Percentiles rank a stretch among this genome's conserved stretches.
phyloP scores from a whole-genome alignment of 2,888 invertebrate genomes.

The Choristoneura rosaceana region DNA sequence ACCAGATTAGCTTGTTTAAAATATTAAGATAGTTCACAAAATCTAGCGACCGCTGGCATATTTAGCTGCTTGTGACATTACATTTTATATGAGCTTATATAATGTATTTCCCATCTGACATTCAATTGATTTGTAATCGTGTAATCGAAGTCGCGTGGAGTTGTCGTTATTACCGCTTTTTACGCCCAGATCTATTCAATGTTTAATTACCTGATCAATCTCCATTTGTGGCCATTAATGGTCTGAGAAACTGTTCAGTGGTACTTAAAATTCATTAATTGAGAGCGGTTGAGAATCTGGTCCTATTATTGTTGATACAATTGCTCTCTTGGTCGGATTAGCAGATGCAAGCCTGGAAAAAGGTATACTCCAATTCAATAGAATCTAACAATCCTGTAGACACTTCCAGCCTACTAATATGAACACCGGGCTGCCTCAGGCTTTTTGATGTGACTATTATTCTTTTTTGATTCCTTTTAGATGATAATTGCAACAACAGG shows the following conservation, averaged over 20 bases:
- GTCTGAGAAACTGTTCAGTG: conserved; percentile 8
- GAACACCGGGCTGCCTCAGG: too few relatives aligned
- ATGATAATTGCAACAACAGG: too few relatives aligned
- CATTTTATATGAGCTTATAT: neutral
- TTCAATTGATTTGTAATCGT: conserved; percentile 12
- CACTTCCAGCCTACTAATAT: too few relatives aligned
- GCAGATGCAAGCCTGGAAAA: neutral
- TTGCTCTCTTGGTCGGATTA: neutral
- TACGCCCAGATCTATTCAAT: neutral
- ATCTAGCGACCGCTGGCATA: too few relatives aligned
- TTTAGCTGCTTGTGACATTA: neutral
- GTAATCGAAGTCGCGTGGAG: conserved; percentile 8
- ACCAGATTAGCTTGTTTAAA: too few relatives aligned
- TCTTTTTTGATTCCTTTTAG: too few relatives aligned
- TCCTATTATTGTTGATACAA: neutral
- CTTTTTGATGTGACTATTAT: too few relatives aligned
- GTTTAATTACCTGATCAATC: conserved; percentile 13
- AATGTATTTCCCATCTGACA: neutral
- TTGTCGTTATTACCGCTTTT: neutral
- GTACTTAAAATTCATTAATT: conserved; percentile 20
- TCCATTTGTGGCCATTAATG: conserved; percentile 6
- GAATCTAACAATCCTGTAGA: too few relatives aligned
- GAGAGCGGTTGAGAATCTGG: neutral
- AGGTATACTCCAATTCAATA: too few relatives aligned
- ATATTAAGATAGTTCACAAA: too few relatives aligned